A percentile compares a stretch with the other conserved stretches of the same genome.
Conservation (phyloP, 1,140 invertebrate genomes). For the Magallana gigas region DNA sequence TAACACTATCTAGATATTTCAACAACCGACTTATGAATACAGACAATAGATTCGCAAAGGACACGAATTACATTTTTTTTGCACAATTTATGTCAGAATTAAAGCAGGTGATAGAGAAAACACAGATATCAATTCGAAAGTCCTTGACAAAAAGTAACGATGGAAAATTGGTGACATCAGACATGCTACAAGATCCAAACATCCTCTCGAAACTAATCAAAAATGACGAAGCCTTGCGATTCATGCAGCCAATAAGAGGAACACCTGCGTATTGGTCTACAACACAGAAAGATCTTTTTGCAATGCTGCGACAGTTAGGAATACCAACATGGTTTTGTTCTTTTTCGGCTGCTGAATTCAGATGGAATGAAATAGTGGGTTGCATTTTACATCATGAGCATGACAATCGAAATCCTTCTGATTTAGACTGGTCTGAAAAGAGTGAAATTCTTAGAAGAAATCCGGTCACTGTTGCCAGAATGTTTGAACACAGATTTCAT, state of each 20-base stretch:
- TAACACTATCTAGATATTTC: no score
- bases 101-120: constrained; percentile 33
- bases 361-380: constrained; percentile 53
- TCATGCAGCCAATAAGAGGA: constrained; percentile 52
- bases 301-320: no score
- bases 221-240: constrained; percentile 58
- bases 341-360: constrained; percentile 36
- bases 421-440: no score
- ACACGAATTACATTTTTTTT: constrained; percentile 44
- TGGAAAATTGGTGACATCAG: constrained; percentile 32
- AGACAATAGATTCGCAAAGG: constrained; percentile 43
- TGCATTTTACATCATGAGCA: constrained; percentile 34
- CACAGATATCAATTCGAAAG: constrained; percentile 40
- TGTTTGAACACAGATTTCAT: constrained; percentile 44
- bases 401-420: no score
- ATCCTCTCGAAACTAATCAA: constrained; percentile 23
- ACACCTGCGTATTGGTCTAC: constrained; percentile 46
- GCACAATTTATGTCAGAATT: constrained; percentile 43
- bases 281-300: no score
- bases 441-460: constrained; percentile 14
- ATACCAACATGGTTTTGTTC: no score
- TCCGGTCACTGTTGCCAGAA: constrained; percentile 38
- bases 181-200: constrained; percentile 35
- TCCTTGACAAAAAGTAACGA: not conserved
- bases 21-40: not conserved